Conservation (phyloP, 64 coral and sea anemone genomes). For the Pocillopora damicornis region DNA sequence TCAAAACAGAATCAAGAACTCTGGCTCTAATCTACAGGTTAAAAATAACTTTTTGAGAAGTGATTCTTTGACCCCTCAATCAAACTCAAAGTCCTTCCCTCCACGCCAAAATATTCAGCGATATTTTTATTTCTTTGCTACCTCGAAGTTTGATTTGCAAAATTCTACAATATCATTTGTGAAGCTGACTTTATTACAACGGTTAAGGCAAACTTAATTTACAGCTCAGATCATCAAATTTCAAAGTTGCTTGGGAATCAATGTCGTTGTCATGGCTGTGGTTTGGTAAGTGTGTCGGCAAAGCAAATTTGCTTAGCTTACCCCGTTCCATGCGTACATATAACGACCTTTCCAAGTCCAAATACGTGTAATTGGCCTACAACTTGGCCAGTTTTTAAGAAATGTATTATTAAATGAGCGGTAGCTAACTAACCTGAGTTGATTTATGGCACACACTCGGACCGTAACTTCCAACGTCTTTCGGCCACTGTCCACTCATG, state of each 20-base stretch:
- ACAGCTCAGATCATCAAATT: constrained; percentile 38
- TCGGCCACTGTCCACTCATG: constrained; percentile 94
- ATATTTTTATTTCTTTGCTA: background rate
- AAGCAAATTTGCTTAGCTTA: constrained; percentile 17
- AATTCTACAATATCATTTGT: background rate
- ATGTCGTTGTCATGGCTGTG: constrained; percentile 38
- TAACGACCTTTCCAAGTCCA: background rate
- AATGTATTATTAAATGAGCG: constrained; percentile 57
- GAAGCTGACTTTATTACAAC: background rate
- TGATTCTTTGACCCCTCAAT: constrained; percentile 30
- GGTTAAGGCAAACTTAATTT: constrained; percentile 29
- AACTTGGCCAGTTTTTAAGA: constrained; percentile 10
- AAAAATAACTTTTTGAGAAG: background rate
- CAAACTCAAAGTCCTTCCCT: background rate
- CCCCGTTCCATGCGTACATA: background rate
- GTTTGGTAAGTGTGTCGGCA: background rate
- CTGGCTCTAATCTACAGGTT: background rate
- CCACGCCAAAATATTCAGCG: background rate
- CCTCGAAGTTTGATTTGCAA: background rate
- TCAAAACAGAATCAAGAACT: background rate
- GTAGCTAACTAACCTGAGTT: constrained; percentile 90
- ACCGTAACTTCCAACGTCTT: constrained; percentile 77
- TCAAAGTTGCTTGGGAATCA: constrained; percentile 48
- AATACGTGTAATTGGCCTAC: background rate
- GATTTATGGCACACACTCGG: constrained; percentile 79